Conservation (phyloP, 2,888 invertebrate species). For the Drosophila stalkeri region DNA sequence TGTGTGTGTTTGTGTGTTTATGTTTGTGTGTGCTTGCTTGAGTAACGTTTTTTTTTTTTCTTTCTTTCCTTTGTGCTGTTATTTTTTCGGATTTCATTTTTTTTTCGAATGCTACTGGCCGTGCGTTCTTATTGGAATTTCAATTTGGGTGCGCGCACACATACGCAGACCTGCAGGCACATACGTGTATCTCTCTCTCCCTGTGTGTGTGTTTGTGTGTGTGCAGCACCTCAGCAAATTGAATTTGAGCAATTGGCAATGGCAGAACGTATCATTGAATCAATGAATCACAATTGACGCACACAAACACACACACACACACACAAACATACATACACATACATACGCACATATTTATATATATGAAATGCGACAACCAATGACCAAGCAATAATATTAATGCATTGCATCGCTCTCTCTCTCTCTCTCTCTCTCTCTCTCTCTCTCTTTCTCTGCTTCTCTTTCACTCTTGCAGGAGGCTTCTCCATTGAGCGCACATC, state of each 20-base stretch:
- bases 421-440: neutral
- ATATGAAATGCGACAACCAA: constrained; percentile 37
- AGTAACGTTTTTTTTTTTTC: constrained; percentile 24
- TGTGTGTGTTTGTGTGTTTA: constrained; percentile 29
- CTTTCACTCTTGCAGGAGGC: constrained; percentile 74
- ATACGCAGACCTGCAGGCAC: constrained; percentile 22
- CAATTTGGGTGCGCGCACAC: constrained; percentile 36
- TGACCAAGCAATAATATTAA: constrained; percentile 29
- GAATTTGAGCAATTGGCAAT: constrained; percentile 43
- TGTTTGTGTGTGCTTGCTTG: constrained; percentile 32
- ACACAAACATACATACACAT: constrained; percentile 1
- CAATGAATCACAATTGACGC: constrained; percentile 19
- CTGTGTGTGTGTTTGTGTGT: neutral
- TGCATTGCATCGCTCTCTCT: constrained; percentile 7
- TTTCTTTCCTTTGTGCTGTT: constrained; percentile 19
- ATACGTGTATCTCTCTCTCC: constrained; percentile 3
- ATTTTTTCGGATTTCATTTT: constrained; percentile 19
- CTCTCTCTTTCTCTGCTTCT: neutral
- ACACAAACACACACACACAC: constrained; percentile 13
- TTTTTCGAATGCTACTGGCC: constrained; percentile 26
- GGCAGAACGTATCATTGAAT: constrained; percentile 42
- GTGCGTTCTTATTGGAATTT: constrained; percentile 71
- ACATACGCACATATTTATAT: constrained; percentile 3
- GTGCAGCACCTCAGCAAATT: constrained; percentile 44
- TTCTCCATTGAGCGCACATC: constrained; percentile 84